phyloP scores from a whole-genome alignment of 2,113 vertebrate genomes.

The Syrmaticus mikado region DNA sequence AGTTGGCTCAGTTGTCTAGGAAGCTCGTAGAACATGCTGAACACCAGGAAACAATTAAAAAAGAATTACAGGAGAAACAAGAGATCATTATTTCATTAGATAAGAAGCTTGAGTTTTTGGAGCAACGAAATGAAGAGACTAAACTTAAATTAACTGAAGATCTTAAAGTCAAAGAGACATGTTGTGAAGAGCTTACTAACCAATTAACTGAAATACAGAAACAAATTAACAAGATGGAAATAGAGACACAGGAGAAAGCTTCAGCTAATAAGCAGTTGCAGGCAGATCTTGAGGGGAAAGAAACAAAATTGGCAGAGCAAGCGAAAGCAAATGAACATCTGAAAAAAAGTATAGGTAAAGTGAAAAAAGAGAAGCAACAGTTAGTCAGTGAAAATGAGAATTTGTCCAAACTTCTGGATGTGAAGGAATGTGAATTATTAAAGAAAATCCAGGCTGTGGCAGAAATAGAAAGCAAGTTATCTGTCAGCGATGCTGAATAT shows the following conservation, averaged over 20 bases:
- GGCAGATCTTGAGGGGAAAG: constrained; percentile 66
- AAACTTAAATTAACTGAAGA: constrained; percentile 70
- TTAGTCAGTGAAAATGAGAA: constrained; percentile 75
- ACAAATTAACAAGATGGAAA: constrained; percentile 71
- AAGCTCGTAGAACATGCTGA: constrained; percentile 72
- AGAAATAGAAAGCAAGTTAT: constrained; percentile 71
- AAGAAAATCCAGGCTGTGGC: constrained; percentile 63
- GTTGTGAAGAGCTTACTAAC: constrained; percentile 74
- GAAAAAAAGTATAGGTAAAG: constrained; percentile 29
- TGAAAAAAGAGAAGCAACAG: constrained; percentile 71
- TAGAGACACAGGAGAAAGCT: constrained; percentile 43
- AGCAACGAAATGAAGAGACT: constrained; percentile 69
- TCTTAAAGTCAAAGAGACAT: constrained; percentile 66
- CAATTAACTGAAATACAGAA: constrained; percentile 76
- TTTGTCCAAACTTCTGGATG: constrained; percentile 71
- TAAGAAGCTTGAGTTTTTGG: constrained; percentile 62
- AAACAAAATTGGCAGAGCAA: constrained; percentile 71
- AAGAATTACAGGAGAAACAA: constrained; percentile 73
- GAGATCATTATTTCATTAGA: constrained; percentile 77
- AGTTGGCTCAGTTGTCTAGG: constrained; percentile 73
- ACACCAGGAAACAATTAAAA: constrained; percentile 61
- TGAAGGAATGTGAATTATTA: constrained; percentile 54
- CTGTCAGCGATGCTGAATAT: constrained; percentile 62
- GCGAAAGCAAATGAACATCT: constrained; percentile 63
- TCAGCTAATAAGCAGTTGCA: constrained; percentile 75